Conservation (phyloP, 1,140 invertebrate genomes). For the Zaprionus vittiger region DNA sequence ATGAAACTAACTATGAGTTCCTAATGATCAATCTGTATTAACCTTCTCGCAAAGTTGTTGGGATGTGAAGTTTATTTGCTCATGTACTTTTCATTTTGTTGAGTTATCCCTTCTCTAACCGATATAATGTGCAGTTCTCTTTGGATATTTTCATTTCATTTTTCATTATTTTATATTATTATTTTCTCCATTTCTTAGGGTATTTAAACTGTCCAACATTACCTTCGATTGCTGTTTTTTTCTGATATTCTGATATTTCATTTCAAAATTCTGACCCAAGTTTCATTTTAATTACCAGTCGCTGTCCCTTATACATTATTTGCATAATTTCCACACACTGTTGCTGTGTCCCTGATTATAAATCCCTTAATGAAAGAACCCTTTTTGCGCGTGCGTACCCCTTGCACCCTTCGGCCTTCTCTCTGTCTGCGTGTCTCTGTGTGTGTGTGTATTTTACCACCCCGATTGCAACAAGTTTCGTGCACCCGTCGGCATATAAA, state of each 20-base stretch:
- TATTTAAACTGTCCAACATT: not conserved
- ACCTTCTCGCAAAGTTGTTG: no score
- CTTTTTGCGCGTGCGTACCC: constrained; percentile 57
- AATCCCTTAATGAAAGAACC: constrained; percentile 73
- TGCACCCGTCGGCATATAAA: constrained; percentile 5
- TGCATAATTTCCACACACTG: constrained; percentile 52
- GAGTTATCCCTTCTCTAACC: no score
- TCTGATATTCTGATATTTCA: constrained; percentile 12
- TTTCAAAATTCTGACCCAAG: constrained; percentile 26
- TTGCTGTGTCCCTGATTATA: constrained; percentile 38
- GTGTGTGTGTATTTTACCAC: not conserved
- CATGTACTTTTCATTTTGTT: no score
- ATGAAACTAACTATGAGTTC: no score
- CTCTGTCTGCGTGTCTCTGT: not conserved
- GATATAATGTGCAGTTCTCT: no score
- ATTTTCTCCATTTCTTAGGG: not conserved
- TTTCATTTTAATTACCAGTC: constrained; percentile 52
- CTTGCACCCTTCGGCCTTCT: constrained; percentile 8
- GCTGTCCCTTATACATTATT: constrained; percentile 43
- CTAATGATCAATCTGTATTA: no score
- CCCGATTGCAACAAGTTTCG: constrained; percentile 63
- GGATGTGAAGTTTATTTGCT: no score
- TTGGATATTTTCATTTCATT: no score
- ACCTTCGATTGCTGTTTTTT: not conserved
- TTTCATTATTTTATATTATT: not conserved